phyloP scores from a whole-genome alignment of 1,140 invertebrate species.

The Pemphigus obesinymphae region DNA sequence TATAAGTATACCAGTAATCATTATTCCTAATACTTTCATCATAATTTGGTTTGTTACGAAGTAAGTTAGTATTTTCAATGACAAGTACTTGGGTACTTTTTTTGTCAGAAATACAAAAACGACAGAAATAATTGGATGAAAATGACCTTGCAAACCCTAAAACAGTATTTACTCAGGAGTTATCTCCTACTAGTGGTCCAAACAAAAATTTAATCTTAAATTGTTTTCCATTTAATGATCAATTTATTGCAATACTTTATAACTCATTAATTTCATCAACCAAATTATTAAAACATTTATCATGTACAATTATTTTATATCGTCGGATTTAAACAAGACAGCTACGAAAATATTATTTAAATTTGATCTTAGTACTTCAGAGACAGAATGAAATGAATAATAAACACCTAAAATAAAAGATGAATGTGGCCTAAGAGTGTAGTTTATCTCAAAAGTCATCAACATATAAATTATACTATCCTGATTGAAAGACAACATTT shows the following conservation, averaged over 20 bases:
- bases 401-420: background rate
- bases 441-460: background rate
- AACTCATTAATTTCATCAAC: background rate
- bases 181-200: too few relatives aligned
- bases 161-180: too few relatives aligned
- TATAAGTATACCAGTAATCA: background rate
- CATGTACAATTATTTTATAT: background rate
- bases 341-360: conserved; percentile 3
- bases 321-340: background rate
- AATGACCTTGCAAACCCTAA: background rate
- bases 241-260: background rate
- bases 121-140: background rate
- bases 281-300: background rate
- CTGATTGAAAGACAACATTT: background rate
- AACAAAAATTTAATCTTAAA: background rate
- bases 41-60: background rate
- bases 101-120: conserved; percentile 1
- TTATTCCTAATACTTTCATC: too few relatives aligned
- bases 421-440: background rate
- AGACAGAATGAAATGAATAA: background rate
- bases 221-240: background rate
- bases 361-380: background rate
- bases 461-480: background rate
- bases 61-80: background rate
- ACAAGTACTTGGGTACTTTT: background rate